Percentiles rank a stretch among this genome's conserved stretches.
phyloP scores from a whole-genome alignment of 2,797 vertebrate genomes.

The Dendrocincla tyrannina region DNA sequence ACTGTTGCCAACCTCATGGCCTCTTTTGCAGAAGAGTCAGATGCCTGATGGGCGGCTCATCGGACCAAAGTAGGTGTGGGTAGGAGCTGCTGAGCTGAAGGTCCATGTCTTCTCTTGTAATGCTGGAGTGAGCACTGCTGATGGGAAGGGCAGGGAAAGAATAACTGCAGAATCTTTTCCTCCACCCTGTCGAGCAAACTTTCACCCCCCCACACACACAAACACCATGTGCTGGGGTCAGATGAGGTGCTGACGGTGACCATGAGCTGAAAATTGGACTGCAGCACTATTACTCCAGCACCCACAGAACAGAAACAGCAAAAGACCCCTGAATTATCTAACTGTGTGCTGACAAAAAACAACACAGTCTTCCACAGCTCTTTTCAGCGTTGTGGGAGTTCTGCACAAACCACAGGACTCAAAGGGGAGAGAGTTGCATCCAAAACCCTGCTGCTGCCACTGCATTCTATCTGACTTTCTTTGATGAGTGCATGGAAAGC shows the following conservation, averaged over 20 bases:
- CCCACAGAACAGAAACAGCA: neutral
- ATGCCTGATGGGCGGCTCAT: neutral
- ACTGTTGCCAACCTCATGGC: neutral
- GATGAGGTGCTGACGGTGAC: neutral
- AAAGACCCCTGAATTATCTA: neutral
- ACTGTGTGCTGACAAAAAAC: neutral
- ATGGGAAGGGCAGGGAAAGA: neutral
- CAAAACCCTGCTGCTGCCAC: neutral
- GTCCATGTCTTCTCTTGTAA: accelerated
- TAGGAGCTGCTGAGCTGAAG: neutral
- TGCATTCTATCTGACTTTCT: neutral
- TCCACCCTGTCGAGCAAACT: neutral
- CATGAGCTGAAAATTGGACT: neutral
- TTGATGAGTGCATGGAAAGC: neutral
- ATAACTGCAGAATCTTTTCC: neutral
- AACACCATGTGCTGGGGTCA: accelerated
- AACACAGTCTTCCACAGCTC: neutral
- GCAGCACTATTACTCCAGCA: neutral
- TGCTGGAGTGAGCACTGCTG: neutral
- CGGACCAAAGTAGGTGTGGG: accelerated
- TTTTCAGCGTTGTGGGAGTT: neutral
- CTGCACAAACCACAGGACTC: neutral
- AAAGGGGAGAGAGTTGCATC: neutral
- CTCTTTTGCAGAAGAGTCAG: neutral
- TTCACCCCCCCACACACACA: accelerated